Evolutionary conservation across 2,888 invertebrate genomes (phyloP).

Genomic region (Pristionchus maxplancki): DNA sequence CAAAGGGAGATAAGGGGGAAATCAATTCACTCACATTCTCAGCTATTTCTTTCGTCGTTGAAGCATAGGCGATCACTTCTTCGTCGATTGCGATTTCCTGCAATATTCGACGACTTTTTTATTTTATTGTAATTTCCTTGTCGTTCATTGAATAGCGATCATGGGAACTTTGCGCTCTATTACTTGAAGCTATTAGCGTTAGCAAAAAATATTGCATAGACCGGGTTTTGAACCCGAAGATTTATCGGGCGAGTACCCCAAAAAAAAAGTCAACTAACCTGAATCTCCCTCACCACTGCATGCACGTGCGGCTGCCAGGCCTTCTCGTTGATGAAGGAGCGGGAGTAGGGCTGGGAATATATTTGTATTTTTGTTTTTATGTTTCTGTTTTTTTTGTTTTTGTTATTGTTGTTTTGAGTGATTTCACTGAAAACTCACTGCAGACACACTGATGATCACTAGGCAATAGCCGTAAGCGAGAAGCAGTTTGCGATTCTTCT

Average conservation of each 20-base stretch:
- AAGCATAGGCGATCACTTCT: neutral
- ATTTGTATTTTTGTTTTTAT: no score
- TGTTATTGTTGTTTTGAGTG: no score
- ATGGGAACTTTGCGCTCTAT: no score
- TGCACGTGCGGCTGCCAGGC: conserved; percentile 7
- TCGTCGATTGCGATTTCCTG: neutral
- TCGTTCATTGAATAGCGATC: no score
- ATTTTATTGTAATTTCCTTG: neutral
- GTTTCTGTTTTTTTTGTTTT: no score
- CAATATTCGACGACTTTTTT: neutral
- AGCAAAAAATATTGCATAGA: no score
- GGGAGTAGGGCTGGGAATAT: neutral
- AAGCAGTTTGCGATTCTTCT: neutral
- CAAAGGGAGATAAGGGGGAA: neutral
- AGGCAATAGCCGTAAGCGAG: conserved; percentile 5
- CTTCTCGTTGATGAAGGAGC: conserved; percentile 19
- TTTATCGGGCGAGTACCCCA: no score
- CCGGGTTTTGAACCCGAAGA: no score
- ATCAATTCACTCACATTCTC: conserved; percentile 10
- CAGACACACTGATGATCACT: neutral
- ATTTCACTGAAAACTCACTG: neutral
- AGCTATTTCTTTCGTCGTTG: conserved; percentile 8
- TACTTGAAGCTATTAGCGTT: no score
- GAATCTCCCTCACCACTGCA: neutral
- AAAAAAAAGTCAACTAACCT: neutral